Percentiles rank a stretch among this genome's conserved stretches.
Evolutionary conservation across 2,888 invertebrate genomes (phyloP).

Genomic region (Trissolcus brochymenae): DNA sequence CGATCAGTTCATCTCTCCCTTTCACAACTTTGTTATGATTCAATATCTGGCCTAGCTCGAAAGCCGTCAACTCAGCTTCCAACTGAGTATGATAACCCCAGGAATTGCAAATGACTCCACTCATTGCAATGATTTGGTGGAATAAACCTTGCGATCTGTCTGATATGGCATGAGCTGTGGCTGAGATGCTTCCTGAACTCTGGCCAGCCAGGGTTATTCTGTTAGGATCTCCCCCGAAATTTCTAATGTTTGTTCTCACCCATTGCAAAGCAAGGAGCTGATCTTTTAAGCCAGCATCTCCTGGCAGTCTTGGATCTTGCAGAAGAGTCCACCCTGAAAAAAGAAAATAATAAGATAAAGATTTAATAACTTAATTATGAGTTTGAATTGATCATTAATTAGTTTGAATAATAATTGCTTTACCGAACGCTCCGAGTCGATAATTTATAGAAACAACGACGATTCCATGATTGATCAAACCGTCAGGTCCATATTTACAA

Average conservation of each 20-base stretch:
- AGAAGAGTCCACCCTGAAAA: constrained; percentile 20
- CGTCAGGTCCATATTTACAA: constrained; percentile 60
- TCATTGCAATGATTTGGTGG: constrained; percentile 12
- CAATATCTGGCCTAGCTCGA: not conserved
- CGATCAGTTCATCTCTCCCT: constrained; percentile 5
- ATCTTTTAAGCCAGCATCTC: constrained; percentile 73
- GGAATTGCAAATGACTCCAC: constrained; percentile 28
- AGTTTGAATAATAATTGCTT: not conserved
- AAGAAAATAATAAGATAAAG: not conserved
- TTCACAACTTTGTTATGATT: constrained; percentile 12
- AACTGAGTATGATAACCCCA: constrained; percentile 19
- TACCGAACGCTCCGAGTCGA: constrained; percentile 64
- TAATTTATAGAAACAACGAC: constrained; percentile 63
- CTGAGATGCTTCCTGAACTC: constrained; percentile 77
- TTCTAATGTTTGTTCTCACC: constrained; percentile 77
- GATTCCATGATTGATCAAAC: constrained; percentile 61
- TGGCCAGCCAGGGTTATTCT: constrained; percentile 79
- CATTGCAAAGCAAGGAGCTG: constrained; percentile 79
- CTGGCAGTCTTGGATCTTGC: constrained; percentile 34
- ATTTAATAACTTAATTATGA: not conserved
- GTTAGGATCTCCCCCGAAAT: constrained; percentile 77
- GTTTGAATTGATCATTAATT: not conserved
- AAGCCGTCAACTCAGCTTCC: constrained; percentile 3
- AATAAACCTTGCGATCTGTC: constrained; percentile 50
- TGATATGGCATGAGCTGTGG: constrained; percentile 59